These are phyloP conservation scores for Thamnophis elegans DNA, from an alignment of 2,797 vertebrate genomes.

Conservation along the genomic window DNA sequence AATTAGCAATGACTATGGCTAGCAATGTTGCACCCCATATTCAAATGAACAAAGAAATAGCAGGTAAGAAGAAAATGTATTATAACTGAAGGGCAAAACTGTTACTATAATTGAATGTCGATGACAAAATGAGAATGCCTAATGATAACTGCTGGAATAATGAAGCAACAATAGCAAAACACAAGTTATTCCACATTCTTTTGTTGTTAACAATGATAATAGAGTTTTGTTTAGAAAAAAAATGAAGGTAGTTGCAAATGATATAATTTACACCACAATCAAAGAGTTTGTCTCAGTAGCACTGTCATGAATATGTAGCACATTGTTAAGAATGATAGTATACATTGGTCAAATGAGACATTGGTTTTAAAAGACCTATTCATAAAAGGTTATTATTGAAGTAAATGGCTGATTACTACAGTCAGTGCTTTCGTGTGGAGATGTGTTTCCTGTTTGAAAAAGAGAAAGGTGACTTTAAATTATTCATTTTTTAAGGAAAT, in stretches of 20 bases:
- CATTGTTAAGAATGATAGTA: neutral
- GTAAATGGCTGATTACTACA: neutral
- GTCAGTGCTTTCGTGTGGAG: neutral
- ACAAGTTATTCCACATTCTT: neutral
- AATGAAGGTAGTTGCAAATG: neutral
- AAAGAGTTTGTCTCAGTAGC: neutral
- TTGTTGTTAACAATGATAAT: neutral
- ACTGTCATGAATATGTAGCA: neutral
- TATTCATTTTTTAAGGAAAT: neutral
- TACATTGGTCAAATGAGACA: neutral
- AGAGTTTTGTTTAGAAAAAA: neutral
- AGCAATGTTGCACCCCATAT: neutral
- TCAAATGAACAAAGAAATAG: neutral
- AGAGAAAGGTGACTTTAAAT: neutral
- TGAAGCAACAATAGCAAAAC: neutral
- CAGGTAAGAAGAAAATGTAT: neutral
- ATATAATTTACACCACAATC: neutral
- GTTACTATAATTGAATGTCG: neutral
- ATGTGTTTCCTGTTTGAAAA: neutral
- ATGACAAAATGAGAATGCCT: neutral
- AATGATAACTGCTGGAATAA: neutral
- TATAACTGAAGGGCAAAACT: neutral
- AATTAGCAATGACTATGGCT: neutral
- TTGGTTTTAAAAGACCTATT: neutral
- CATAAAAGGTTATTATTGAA: neutral